phyloP scores from a whole-genome alignment of 2,888 invertebrate species.

The Ectobius pallidus region DNA sequence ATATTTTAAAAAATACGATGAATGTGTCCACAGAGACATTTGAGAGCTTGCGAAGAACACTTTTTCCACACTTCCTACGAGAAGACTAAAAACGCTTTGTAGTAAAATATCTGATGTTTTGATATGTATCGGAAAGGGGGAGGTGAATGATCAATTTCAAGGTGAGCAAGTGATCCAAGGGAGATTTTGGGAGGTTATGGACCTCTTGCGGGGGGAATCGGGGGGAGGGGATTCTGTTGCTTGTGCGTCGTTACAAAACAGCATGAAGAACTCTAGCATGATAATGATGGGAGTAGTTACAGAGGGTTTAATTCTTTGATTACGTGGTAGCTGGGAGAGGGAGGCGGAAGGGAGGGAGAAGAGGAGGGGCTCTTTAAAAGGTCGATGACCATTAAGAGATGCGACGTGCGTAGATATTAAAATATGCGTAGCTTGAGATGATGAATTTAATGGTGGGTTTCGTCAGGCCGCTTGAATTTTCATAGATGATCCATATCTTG shows the following conservation, averaged over 20 bases:
- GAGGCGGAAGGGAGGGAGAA: not conserved
- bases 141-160: slow-evolving; percentile 38
- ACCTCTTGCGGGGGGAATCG: too few relatives aligned
- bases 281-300: not conserved
- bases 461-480: too few relatives aligned
- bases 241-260: not conserved
- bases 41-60: too few relatives aligned
- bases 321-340: not conserved
- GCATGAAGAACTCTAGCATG: not conserved
- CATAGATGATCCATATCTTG: too few relatives aligned
- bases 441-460: too few relatives aligned
- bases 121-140: not conserved
- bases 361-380: slow-evolving; percentile 19
- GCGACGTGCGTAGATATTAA: not conserved
- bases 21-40: too few relatives aligned
- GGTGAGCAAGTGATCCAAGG: slow-evolving; percentile 31
- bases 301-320: slow-evolving; percentile 25
- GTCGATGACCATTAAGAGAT: slow-evolving; percentile 4
- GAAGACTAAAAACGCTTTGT: too few relatives aligned
- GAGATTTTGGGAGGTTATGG: slow-evolving; percentile 17
- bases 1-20: too few relatives aligned
- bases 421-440: not conserved
- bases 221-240: not conserved
- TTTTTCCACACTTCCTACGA: too few relatives aligned
- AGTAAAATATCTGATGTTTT: not conserved